Evolutionary conservation across 2,113 vertebrate genomes (phyloP).

Genomic region (Macrotis lagotis): DNA sequence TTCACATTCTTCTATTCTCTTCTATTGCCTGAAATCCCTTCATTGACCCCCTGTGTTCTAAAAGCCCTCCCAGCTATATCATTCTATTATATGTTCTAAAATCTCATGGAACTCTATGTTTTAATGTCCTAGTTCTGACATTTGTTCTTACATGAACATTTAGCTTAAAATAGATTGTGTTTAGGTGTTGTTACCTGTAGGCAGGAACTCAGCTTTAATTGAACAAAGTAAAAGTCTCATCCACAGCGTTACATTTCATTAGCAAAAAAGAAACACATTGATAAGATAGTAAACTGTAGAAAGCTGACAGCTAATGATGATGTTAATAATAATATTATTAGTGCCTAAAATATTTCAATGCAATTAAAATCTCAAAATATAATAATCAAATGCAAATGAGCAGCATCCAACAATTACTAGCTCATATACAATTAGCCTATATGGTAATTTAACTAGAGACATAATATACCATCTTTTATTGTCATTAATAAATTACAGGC

Average conservation of each 20-base stretch:
- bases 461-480: neutral
- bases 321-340: neutral
- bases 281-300: neutral
- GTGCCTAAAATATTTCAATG: constrained; percentile 45
- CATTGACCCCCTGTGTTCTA: neutral
- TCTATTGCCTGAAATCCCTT: neutral
- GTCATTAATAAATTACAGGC: constrained; percentile 31
- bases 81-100: neutral
- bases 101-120: neutral
- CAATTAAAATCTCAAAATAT: constrained; percentile 51
- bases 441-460: constrained; percentile 43
- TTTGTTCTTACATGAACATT: neutral
- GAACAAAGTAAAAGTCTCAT: neutral
- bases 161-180: neutral
- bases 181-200: neutral
- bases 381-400: constrained; percentile 47
- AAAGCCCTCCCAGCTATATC: neutral
- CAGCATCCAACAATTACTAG: constrained; percentile 30
- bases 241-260: neutral
- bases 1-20: neutral
- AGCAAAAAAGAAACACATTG: neutral
- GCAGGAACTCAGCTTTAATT: neutral
- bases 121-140: neutral
- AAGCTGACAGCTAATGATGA: constrained; percentile 5
- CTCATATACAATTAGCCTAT: constrained; percentile 46